Evolutionary conservation across 1,140 invertebrate genomes (phyloP).

Genomic region (Amyelois transitella): DNA sequence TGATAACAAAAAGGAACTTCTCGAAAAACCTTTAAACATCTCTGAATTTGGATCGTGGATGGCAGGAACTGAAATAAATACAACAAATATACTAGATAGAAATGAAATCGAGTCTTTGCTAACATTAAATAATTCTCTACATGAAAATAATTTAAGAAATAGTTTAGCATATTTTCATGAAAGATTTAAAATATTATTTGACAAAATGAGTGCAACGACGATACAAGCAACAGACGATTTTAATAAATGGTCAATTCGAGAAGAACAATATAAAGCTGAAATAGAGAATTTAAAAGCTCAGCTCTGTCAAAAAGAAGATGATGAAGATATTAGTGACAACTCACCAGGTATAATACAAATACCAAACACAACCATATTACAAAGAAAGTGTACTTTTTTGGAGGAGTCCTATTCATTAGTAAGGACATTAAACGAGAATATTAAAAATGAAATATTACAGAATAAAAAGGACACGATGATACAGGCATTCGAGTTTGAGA

Average conservation of each 20-base stretch:
- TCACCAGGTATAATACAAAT: constrained; percentile 45
- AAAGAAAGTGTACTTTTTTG: constrained; percentile 57
- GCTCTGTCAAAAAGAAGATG: constrained; percentile 35
- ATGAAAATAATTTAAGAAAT: constrained; percentile 51
- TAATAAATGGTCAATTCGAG: constrained; percentile 54
- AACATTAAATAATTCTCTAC: constrained; percentile 32
- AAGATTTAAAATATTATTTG: constrained; percentile 55
- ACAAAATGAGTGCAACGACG: constrained; percentile 52
- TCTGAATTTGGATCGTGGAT: constrained; percentile 48
- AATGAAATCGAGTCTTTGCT: constrained; percentile 34
- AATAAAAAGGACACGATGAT: constrained; percentile 43
- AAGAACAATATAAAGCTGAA: constrained; percentile 64
- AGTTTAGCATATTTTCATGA: constrained; percentile 60
- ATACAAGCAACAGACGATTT: constrained; percentile 42
- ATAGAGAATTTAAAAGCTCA: constrained; percentile 56
- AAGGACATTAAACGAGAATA: constrained; percentile 55
- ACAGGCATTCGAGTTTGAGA: constrained; percentile 47
- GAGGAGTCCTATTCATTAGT: constrained; percentile 59
- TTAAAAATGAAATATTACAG: constrained; percentile 57
- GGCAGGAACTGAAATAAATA: constrained; percentile 22
- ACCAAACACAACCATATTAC: constrained; percentile 18
- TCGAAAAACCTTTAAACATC: constrained; percentile 17
- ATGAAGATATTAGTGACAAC: constrained; percentile 48
- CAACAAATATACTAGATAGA: constrained; percentile 36
- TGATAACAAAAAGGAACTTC: constrained; percentile 13